Base-by-base conservation (phyloP, 2,888 invertebrate species). In the Stegophylla sp. region DNA sequence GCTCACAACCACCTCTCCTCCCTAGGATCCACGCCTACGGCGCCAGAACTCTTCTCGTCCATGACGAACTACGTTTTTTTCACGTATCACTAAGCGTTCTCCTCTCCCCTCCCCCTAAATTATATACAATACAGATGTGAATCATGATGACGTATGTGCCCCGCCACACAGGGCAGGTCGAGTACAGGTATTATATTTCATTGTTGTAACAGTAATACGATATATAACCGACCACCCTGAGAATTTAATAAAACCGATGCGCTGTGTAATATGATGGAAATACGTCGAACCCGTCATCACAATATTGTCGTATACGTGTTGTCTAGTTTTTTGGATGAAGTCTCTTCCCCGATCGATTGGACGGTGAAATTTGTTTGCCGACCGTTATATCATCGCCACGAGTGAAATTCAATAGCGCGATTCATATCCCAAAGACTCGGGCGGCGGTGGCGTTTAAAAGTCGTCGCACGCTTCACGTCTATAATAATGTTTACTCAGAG, bases 401-500 rank as follows among this genome's bases (percentile, higher is more conserved):
- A 12, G 43, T 0, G 43, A 72, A 72, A 72, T 56, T 43, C 72
- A 23, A 72, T 56, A 41, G 23, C 0, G 71, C 53, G 10, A 41
- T 72, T 69, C 17, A 56, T 72, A 72, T 56, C 10, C 43, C 2
- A 51, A 72, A 43, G 23, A 56, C 15, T 26, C 41, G 28, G 12
- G 41, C 20, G 41, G 23, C 43, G 23, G 41, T 72, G 10, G 10
- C 15, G 5, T 10, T 20, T 43, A 72, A n/a, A n/a, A n/a, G n/a
- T n/a, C n/a, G n/a, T n/a, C n/a, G n/a, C n/a, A n/a, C n/a, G n/a
- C n/a, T n/a, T n/a, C n/a, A n/a, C n/a, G n/a, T n/a, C n/a, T n/a
- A n/a, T n/a, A n/a, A n/a, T n/a, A n/a, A n/a, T n/a, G n/a, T 72
- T 56, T 72, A 12, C 26, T 72, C 23, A 56, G 20, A 41, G 41